phyloP scores from a whole-genome alignment of 2,113 vertebrate species.

The Cacatua alba region DNA sequence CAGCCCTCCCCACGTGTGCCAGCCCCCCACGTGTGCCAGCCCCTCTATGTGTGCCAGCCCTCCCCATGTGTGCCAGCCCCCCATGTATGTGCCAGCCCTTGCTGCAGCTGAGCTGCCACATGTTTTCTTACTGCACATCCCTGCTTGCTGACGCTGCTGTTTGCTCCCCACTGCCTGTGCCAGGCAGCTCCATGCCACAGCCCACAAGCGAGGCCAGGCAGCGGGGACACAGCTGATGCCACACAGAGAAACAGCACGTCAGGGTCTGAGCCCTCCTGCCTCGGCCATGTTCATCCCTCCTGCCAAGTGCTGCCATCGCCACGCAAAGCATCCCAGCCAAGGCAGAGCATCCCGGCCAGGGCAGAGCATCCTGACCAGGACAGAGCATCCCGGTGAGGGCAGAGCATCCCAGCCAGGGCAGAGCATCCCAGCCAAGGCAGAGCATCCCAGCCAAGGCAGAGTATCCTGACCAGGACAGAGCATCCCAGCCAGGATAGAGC shows the following conservation, averaged over 20 bases:
- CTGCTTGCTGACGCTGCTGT: neutral
- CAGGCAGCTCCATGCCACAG: neutral
- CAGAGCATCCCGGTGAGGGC: neutral
- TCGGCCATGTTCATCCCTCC: rapidly evolving
- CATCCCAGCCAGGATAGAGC: neutral
- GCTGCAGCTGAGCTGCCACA: too few relatives aligned
- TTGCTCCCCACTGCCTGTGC: neutral
- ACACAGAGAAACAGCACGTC: rapidly evolving
- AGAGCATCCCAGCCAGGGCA: neutral
- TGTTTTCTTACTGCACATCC: neutral
- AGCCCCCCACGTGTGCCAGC: too few relatives aligned
- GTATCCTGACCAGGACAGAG: neutral
- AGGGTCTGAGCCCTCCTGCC: neutral
- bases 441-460: neutral
- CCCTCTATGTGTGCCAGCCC: too few relatives aligned
- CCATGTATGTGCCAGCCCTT: neutral
- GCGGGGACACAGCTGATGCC: too few relatives aligned
- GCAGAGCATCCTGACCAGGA: rapidly evolving
- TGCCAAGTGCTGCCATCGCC: neutral
- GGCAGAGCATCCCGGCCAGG: neutral
- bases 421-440: neutral
- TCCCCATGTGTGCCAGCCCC: neutral
- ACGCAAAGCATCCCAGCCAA: neutral
- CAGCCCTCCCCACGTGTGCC: too few relatives aligned
- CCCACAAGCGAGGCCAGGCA: neutral